A percentile compares a stretch with the other conserved stretches of the same genome.
These are phyloP conservation scores for Plestiodon gilberti DNA, from an alignment of 2,113 vertebrate genomes.

Conservation along the genomic window DNA sequence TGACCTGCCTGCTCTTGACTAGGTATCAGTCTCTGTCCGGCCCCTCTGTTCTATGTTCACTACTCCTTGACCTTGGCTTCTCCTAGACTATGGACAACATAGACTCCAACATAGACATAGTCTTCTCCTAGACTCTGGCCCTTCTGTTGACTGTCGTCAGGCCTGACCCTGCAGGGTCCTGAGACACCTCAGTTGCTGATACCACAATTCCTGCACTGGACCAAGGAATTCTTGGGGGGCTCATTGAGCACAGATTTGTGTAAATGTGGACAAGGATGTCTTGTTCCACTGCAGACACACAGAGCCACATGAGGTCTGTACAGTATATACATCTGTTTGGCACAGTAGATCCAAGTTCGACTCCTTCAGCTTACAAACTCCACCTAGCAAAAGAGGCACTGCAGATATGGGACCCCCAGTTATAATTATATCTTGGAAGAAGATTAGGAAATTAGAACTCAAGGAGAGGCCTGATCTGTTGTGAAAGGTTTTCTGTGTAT, in stretches of 20 bases:
- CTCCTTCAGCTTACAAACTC: background rate
- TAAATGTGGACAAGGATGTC: background rate
- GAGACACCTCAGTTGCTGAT: background rate
- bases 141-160: too few relatives aligned
- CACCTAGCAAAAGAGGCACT: background rate
- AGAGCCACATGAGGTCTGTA: background rate
- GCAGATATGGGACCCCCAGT: background rate
- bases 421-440: constrained; percentile 21
- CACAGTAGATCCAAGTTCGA: background rate
- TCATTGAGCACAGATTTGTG: background rate
- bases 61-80: too few relatives aligned
- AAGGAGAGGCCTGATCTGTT: constrained; percentile 25
- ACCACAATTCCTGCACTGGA: background rate
- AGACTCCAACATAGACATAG: too few relatives aligned
- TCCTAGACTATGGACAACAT: too few relatives aligned
- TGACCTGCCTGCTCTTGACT: too few relatives aligned
- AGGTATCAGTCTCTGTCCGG: too few relatives aligned
- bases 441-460: constrained; percentile 21
- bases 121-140: too few relatives aligned
- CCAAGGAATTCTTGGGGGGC: background rate
- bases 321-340: background rate
- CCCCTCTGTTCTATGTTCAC: too few relatives aligned
- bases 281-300: background rate
- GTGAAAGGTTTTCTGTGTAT: constrained; percentile 18
- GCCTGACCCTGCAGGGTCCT: too few relatives aligned